Base-by-base conservation (phyloP, 1,140 invertebrate genomes). In the Mamestra configurata region DNA sequence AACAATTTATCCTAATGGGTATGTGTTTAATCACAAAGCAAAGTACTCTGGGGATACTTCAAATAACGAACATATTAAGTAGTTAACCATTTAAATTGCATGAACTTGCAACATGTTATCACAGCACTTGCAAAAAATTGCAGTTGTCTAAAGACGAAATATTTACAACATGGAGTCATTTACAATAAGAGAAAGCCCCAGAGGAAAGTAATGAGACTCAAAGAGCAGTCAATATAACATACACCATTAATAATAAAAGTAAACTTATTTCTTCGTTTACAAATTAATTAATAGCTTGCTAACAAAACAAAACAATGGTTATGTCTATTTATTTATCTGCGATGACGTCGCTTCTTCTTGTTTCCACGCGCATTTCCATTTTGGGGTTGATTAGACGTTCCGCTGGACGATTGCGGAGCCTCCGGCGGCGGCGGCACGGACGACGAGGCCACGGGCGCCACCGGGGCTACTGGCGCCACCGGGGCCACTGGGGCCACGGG, bases 101-200 rank as follows among this genome's bases (percentile, higher is more conserved):
- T 81, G 73, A 86, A 86, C 83, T 87, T 84, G 80, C 86, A 86
- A 82, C 81, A 88, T 84, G 70, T 77, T 86, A 93, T 93, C 92
- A 93, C 92, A 93, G 92, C 90, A 92, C 89, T 93, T 82, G 83
- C 88, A 90, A 87, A 83, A 35, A 88, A 90, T 91, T 90, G 88
- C 84, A 71, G 82, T 89, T 85, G 89, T 90, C 85, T 85, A 86
- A 84, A 84, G 80, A 83, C 82, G 78, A 84, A 83, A 85, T 87
- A 90, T 89, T 84, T 90, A 89, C 84, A 86, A 80, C 53, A 72
- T 84, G 79, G 77, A 72, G 37, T 68, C 64, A 82, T 84, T 71
- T 79, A 86, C 82, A 84, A 77, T 51, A 82, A 43, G 81, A 43
- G 81, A 72, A 76, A 83, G 73, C 85, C 86, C 89, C 86, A 86